Conservation (phyloP, 2,797 vertebrate species). For the Dendrocincla fuliginosa region DNA sequence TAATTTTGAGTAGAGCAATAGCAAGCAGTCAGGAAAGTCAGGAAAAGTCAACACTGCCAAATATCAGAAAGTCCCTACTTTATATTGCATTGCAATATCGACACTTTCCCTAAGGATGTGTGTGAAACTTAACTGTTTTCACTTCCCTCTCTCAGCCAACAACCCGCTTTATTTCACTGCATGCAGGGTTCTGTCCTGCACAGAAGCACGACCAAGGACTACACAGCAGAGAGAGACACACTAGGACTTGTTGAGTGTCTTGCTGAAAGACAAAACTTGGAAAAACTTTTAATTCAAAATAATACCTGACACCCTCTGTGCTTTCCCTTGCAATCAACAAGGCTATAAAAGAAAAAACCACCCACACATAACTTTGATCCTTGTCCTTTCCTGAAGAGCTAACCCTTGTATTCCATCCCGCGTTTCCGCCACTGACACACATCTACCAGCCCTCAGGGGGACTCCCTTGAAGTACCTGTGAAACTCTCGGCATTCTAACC, state of each 20-base stretch:
- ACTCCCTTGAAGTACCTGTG: not conserved
- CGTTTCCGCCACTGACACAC: not conserved
- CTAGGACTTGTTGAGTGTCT: not conserved
- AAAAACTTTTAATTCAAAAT: not conserved
- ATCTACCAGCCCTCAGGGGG: not conserved
- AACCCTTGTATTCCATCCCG: not conserved
- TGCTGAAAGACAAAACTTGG: not conserved
- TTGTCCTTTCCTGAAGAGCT: not conserved
- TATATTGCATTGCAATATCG: not conserved
- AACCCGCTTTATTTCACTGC: not conserved
- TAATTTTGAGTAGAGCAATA: not conserved
- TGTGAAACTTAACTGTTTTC: not conserved
- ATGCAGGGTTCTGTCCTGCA: not conserved
- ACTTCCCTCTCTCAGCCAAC: not conserved
- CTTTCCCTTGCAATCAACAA: not conserved
- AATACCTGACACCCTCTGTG: not conserved
- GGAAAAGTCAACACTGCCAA: not conserved
- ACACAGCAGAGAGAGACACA: not conserved
- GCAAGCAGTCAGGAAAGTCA: not conserved
- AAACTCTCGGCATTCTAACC: not conserved
- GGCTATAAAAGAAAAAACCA: not conserved
- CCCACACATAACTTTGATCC: not conserved
- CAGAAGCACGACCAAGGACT: not conserved
- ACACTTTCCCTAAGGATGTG: not conserved
- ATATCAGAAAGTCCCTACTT: not conserved